Conservation (phyloP, 92 coral and sea anemone genomes). For the Galaxea fascicularis region DNA sequence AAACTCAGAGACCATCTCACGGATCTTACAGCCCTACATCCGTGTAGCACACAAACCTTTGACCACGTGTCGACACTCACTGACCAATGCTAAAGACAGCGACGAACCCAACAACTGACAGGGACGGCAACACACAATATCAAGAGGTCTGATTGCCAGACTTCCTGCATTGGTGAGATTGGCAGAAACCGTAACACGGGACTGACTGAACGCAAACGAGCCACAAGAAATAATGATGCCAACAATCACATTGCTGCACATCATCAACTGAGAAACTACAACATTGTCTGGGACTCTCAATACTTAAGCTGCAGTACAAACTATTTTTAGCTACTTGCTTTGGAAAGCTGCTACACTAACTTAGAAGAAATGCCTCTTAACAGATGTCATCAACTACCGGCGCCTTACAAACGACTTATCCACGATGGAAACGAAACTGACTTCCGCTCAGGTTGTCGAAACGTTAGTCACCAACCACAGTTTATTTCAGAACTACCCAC, state of each 20-base stretch:
- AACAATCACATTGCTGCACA: background rate
- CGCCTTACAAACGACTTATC: no score
- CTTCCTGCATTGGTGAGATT: background rate
- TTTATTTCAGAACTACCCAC: no score
- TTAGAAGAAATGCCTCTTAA: background rate
- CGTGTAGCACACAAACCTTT: no score
- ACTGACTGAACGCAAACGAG: background rate
- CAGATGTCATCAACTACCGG: background rate
- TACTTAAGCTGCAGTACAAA: background rate
- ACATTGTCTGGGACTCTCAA: background rate
- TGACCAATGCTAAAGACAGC: background rate
- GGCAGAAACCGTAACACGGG: background rate
- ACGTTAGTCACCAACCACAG: no score
- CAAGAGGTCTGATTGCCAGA: background rate
- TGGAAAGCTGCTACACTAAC: background rate
- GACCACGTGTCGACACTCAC: no score
- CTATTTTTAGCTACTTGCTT: background rate
- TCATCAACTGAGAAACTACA: background rate
- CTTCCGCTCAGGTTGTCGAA: no score
- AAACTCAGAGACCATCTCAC: no score
- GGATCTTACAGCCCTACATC: no score
- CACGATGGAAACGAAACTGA: no score
- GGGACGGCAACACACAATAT: background rate
- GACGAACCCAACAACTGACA: background rate
- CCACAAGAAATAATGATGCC: no score